phyloP scores from a whole-genome alignment of 1,140 invertebrate species.

The Leptinotarsa lineolata region DNA sequence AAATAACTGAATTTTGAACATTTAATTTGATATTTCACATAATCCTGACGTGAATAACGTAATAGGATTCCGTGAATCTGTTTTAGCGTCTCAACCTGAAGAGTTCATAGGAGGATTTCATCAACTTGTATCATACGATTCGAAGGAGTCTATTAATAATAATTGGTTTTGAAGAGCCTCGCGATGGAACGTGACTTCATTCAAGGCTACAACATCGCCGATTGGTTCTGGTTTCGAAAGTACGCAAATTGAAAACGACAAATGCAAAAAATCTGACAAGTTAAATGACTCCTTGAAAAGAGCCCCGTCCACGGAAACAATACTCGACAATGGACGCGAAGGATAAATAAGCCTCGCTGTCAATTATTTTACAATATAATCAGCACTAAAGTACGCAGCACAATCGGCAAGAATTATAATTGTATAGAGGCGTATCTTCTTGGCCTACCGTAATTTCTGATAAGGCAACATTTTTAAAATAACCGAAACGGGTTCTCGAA shows the following conservation, averaged over 20 bases:
- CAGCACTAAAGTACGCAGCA: constrained; percentile 40
- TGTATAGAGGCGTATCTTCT: constrained; percentile 40
- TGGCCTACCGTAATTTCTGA: constrained; percentile 41
- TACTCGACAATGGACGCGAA: constrained; percentile 21
- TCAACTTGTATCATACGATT: background rate
- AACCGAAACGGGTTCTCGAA: constrained; percentile 47
- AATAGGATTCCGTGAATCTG: background rate
- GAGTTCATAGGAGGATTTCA: background rate
- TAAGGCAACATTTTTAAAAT: constrained; percentile 48
- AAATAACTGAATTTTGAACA: no score
- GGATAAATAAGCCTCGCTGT: constrained; percentile 35
- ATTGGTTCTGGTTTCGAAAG: constrained; percentile 23
- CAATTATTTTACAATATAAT: constrained; percentile 48
- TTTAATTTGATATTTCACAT: no score
- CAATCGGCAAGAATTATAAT: constrained; percentile 43
- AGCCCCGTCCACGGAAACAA: constrained; percentile 27
- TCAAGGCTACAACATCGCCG: background rate
- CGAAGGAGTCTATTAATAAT: background rate
- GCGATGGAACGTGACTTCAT: background rate
- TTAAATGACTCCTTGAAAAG: constrained; percentile 23
- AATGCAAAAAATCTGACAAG: constrained; percentile 23
- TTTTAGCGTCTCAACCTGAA: background rate
- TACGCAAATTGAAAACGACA: constrained; percentile 27
- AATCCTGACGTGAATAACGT: no score
- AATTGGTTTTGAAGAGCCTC: background rate